Percentiles rank a stretch among this genome's conserved stretches.
phyloP scores from a whole-genome alignment of 2,113 vertebrate species.

The Chinchilla lanigera region DNA sequence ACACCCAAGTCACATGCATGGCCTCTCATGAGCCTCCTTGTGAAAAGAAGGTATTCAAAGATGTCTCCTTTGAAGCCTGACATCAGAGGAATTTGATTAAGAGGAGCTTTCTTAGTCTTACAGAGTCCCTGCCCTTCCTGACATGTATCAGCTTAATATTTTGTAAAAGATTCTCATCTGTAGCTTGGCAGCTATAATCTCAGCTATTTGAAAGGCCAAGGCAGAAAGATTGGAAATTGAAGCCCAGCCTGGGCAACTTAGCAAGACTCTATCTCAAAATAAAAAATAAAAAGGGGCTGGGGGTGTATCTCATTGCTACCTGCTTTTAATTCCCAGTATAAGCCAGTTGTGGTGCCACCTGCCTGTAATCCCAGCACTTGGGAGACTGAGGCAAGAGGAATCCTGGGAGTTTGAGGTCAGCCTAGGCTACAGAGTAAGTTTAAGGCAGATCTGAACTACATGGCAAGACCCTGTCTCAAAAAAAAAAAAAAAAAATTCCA shows the following conservation, averaged over 20 bases:
- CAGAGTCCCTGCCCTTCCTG: not conserved
- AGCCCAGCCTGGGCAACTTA: not conserved
- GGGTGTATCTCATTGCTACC: not conserved
- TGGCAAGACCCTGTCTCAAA: too few species aligned
- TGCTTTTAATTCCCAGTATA: not conserved
- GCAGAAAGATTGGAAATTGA: not conserved
- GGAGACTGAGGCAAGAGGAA: too few species aligned
- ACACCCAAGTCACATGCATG: not conserved
- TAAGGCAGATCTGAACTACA: too few species aligned
- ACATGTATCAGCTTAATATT: not conserved
- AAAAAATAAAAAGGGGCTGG: not conserved
- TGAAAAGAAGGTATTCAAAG: not conserved
- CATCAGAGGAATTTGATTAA: not conserved
- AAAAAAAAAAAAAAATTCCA: not conserved
- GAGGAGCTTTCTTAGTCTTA: not conserved
- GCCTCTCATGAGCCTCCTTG: not conserved
- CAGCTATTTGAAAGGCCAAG: not conserved
- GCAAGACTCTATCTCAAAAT: not conserved
- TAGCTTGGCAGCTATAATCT: not conserved
- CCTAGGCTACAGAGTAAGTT: too few species aligned
- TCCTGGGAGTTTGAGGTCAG: too few species aligned
- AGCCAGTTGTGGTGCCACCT: too few species aligned
- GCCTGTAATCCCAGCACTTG: too few species aligned
- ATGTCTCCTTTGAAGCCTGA: not conserved
- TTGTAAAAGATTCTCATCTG: slow-evolving; percentile 25